Evolutionary conservation across 2,113 vertebrate species (phyloP).

Genomic region (Suricata suricatta): DNA sequence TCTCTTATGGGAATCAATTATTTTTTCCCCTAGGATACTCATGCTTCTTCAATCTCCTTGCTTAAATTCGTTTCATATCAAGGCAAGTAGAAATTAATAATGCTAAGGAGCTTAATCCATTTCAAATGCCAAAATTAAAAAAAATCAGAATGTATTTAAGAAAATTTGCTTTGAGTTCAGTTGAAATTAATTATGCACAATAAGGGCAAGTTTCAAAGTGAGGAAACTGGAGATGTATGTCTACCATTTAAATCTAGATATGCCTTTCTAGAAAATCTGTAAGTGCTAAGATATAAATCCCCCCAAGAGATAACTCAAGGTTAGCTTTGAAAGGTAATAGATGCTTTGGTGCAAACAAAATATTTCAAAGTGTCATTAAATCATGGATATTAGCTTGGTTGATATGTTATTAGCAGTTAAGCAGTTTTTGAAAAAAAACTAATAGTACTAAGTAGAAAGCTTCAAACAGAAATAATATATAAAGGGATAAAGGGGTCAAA

Average conservation of each 20-base stretch:
- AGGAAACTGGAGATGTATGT: neutral
- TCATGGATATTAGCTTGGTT: neutral
- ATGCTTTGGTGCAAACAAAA: neutral
- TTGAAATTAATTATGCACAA: neutral
- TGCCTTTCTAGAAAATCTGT: neutral
- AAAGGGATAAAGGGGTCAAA: neutral
- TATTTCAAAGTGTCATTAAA: neutral
- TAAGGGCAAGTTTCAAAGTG: neutral
- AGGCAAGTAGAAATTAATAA: neutral
- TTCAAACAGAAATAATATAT: neutral
- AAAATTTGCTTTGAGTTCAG: neutral
- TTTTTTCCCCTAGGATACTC: neutral
- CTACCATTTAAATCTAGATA: neutral
- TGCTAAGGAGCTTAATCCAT: neutral
- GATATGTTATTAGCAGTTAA: neutral
- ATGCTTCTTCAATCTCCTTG: neutral
- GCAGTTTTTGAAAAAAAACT: neutral
- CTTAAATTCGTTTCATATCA: neutral
- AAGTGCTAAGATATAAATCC: neutral
- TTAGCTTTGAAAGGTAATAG: neutral
- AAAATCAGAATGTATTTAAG: conserved; percentile 6
- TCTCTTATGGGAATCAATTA: neutral
- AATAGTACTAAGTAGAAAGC: neutral
- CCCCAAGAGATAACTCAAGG: neutral
- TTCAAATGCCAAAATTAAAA: neutral